phyloP scores from a whole-genome alignment of 2,797 vertebrate species.

The Ispidina lecontei region DNA sequence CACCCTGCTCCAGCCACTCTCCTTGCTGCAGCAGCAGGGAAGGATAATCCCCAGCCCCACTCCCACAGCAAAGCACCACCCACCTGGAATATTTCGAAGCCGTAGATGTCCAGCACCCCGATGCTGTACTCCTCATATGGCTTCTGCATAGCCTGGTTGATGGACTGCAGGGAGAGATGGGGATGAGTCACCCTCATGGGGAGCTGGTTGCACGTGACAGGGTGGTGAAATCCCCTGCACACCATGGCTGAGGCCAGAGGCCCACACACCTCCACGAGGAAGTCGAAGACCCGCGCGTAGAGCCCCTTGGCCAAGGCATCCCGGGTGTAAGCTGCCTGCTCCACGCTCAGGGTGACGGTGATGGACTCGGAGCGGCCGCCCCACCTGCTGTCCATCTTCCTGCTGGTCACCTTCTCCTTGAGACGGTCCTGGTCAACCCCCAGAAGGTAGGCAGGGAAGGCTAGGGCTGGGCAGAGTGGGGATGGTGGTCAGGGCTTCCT shows the following conservation, averaged over 20 bases:
- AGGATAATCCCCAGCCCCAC: neutral
- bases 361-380: conserved; percentile 93
- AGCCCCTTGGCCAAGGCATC: conserved; percentile 97
- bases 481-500: neutral
- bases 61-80: neutral
- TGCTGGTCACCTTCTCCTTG: conserved; percentile 93
- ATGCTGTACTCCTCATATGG: conserved; percentile 91
- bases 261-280: conserved; percentile 89
- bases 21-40: neutral
- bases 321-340: conserved; percentile 93
- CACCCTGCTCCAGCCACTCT: neutral
- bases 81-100: conserved; percentile 98
- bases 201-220: rapidly evolving
- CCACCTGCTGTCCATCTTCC: conserved; percentile 98
- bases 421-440: conserved; percentile 89
- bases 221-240: rapidly evolving
- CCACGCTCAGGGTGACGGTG: conserved; percentile 92
- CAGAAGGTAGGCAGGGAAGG: conserved; percentile 94
- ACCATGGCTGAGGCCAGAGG: rapidly evolving
- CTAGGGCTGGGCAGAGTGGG: conserved; percentile 82
- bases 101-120: conserved; percentile 96
- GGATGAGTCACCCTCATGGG: rapidly evolving
- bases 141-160: conserved; percentile 95
- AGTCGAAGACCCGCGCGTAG: conserved; percentile 92
- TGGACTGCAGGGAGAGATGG: conserved; percentile 75